Conservation (phyloP, 2,113 vertebrate species). For the Jaculus jaculus region DNA sequence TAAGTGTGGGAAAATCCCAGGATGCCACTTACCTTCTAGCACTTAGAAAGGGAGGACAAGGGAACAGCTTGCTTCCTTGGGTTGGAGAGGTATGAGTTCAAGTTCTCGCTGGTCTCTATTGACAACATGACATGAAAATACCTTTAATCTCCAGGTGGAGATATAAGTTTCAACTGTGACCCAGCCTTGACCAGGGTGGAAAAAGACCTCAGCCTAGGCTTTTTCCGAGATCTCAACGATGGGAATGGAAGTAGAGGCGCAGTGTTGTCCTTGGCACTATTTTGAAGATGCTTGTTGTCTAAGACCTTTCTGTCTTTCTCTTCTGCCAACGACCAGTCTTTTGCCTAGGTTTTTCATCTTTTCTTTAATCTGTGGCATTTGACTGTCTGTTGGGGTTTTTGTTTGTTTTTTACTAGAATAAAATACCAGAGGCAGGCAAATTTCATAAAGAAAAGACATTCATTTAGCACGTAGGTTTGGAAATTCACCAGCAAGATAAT, state of each 20-base stretch:
- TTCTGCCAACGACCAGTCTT: not conserved
- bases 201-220: not conserved
- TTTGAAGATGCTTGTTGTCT: not conserved
- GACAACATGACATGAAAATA: not conserved
- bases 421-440: not conserved
- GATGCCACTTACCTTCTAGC: not conserved
- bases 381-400: not conserved
- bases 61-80: not conserved
- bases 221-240: not conserved
- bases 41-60: not conserved
- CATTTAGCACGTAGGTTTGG: not conserved
- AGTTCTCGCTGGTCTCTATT: not conserved
- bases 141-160: not conserved
- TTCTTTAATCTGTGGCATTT: not conserved
- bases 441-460: not conserved
- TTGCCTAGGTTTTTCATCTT: not conserved
- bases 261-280: not conserved
- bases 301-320: not conserved
- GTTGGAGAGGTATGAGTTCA: not conserved
- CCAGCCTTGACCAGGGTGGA: not conserved
- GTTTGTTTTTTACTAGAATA: not conserved
- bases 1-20: not conserved
- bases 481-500: not conserved
- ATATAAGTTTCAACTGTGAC: not conserved
- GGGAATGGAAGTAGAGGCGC: not conserved